A percentile compares a stretch with the other conserved stretches of the same genome.
Evolutionary conservation across 37 sponge, comb jelly and placozoan genomes (phyloP).

Genomic region (Dysidea cf. avara): DNA sequence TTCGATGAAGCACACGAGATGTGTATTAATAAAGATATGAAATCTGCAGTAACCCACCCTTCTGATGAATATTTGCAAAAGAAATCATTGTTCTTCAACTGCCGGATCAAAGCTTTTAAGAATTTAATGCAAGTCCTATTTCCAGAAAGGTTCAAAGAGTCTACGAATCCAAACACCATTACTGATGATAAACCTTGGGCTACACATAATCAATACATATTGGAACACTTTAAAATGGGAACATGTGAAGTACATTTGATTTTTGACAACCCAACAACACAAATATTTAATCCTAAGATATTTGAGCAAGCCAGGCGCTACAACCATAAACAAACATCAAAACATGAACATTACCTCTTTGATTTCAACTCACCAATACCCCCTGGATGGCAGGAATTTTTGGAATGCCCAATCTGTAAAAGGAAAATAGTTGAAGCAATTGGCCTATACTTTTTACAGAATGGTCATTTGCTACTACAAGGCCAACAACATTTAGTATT

Average conservation of each 20-base stretch:
- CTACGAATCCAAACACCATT: too few species aligned
- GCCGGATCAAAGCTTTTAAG: slow-evolving; percentile 15
- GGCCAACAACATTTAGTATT: background rate
- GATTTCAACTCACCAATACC: background rate
- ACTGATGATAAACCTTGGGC: too few species aligned
- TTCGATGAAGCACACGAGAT: too few species aligned
- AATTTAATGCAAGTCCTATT: slow-evolving; percentile 4
- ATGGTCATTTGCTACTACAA: background rate
- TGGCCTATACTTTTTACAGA: slow-evolving; percentile 1
- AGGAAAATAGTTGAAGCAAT: background rate
- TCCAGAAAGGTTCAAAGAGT: too few species aligned
- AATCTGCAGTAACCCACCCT: slow-evolving; percentile 1
- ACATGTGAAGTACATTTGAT: slow-evolving; percentile 8
- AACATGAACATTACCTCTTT: slow-evolving; percentile 1
- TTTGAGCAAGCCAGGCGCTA: slow-evolving; percentile 1
- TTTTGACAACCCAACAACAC: slow-evolving; percentile 7
- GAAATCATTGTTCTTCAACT: too few species aligned
- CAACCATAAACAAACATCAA: background rate
- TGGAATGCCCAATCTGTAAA: slow-evolving; percentile 11
- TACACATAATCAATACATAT: slow-evolving; percentile 5
- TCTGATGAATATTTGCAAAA: slow-evolving; percentile 30
- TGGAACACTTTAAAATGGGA: background rate
- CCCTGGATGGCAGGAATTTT: background rate
- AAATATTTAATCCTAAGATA: background rate
- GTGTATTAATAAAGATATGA: too few species aligned